phyloP scores from a whole-genome alignment of 2,797 vertebrate species.

The Myotis daubentonii region DNA sequence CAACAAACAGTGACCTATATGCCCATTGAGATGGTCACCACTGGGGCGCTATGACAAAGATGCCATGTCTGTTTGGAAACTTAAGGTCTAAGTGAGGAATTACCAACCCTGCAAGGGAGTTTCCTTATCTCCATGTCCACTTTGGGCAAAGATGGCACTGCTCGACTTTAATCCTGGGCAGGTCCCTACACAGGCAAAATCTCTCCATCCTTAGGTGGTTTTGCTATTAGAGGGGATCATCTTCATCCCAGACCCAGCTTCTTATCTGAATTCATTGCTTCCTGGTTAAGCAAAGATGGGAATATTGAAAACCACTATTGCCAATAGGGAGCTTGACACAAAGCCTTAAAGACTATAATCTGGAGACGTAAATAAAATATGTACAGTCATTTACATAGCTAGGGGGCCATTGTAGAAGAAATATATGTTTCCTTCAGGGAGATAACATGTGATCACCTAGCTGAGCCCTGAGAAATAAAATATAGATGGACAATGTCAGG shows the following conservation, averaged over 20 bases:
- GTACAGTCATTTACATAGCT: constrained; percentile 20
- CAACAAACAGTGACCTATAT: not conserved
- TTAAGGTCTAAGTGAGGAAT: not conserved
- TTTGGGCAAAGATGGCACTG: not conserved
- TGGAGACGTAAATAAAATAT: not conserved
- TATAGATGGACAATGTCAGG: not conserved
- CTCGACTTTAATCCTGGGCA: not conserved
- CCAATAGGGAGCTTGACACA: not conserved
- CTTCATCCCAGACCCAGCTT: not conserved
- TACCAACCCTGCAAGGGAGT: not conserved
- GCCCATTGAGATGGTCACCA: not conserved
- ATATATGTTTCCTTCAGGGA: not conserved
- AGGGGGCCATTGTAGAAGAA: constrained; percentile 47
- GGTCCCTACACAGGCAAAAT: not conserved
- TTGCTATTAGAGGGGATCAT: not conserved
- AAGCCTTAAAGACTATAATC: constrained; percentile 56
- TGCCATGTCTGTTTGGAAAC: not conserved
- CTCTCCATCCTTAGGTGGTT: not conserved
- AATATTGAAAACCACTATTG: constrained; percentile 41
- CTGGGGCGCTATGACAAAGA: not conserved
- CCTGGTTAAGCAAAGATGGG: constrained; percentile 12
- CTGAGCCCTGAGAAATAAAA: constrained; percentile 31
- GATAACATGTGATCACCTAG: not conserved
- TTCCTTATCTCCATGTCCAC: not conserved
- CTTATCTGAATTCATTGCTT: not conserved